These are phyloP conservation scores for Trichonephila clavipes DNA, from an alignment of 1,140 invertebrate genomes.

Conservation along the genomic window DNA sequence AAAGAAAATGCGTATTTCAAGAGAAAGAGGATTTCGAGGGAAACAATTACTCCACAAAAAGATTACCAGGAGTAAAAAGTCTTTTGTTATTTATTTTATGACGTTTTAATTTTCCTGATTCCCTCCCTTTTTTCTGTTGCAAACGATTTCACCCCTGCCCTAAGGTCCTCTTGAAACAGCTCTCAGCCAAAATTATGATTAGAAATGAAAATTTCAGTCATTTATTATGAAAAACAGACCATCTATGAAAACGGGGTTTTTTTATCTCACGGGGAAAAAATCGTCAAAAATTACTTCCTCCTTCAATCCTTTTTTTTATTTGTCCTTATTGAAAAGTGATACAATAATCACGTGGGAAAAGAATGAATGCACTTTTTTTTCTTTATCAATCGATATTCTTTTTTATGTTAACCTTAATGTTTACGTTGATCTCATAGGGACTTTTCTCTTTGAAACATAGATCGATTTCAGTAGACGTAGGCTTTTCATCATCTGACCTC, in stretches of 20 bases:
- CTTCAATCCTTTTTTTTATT: conserved; percentile 5
- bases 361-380: conserved; percentile 5
- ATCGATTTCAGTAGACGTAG: conserved; percentile 63
- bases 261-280: conserved; percentile 11
- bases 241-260: conserved; percentile 16
- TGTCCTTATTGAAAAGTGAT: conserved; percentile 22
- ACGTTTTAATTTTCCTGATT: conserved; percentile 29
- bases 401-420: conserved; percentile 47
- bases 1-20: background rate
- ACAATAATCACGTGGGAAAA: background rate
- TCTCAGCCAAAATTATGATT: conserved; percentile 16
- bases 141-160: background rate
- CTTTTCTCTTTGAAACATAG: conserved; percentile 1
- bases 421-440: conserved; percentile 41
- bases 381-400: conserved; percentile 7
- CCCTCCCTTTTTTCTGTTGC: background rate
- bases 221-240: conserved; percentile 42
- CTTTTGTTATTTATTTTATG: background rate
- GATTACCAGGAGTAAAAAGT: background rate
- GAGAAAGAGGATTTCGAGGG: background rate
- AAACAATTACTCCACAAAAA: background rate
- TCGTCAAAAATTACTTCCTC: conserved; percentile 19
- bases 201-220: conserved; percentile 24
- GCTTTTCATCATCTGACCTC: conserved; percentile 59
- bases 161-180: background rate